These are phyloP conservation scores for Sylvilagus bachmani DNA, from an alignment of 2,113 vertebrate species.

Conservation along the genomic window DNA sequence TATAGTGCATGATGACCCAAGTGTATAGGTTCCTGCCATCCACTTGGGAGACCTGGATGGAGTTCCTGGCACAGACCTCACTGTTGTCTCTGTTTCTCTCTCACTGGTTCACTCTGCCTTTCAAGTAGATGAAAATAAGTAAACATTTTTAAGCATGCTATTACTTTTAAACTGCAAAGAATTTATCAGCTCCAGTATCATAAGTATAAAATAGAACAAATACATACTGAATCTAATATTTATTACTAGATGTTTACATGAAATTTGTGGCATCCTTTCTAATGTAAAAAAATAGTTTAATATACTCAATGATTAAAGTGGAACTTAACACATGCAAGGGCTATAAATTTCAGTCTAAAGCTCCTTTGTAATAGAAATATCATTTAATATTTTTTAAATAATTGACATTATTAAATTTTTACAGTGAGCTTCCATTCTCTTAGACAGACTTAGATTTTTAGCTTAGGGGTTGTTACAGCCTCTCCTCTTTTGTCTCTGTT, in stretches of 20 bases:
- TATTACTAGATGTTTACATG: background rate
- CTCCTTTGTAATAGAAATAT: background rate
- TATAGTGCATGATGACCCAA: too few species aligned
- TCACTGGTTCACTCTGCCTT: too few species aligned
- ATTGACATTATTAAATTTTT: background rate
- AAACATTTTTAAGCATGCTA: background rate
- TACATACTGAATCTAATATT: background rate
- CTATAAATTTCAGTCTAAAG: background rate
- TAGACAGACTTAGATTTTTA: background rate
- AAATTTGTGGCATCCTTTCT: constrained; percentile 4
- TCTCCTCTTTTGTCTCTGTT: background rate
- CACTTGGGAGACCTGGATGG: too few species aligned
- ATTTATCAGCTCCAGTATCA: background rate
- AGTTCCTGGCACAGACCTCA: too few species aligned
- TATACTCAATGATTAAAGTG: background rate
- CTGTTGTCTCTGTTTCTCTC: too few species aligned
- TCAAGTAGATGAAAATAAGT: too few species aligned
- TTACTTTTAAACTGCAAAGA: constrained; percentile 23
- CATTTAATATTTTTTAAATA: background rate
- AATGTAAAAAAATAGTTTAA: constrained; percentile 42
- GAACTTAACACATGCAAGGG: background rate
- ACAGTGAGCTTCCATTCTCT: background rate
- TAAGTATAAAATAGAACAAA: background rate
- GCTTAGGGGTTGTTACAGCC: background rate
- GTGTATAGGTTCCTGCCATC: too few species aligned